A percentile compares a stretch with the other conserved stretches of the same genome.
Conservation (phyloP, 2,797 vertebrate species). For the Cuculus canorus region DNA sequence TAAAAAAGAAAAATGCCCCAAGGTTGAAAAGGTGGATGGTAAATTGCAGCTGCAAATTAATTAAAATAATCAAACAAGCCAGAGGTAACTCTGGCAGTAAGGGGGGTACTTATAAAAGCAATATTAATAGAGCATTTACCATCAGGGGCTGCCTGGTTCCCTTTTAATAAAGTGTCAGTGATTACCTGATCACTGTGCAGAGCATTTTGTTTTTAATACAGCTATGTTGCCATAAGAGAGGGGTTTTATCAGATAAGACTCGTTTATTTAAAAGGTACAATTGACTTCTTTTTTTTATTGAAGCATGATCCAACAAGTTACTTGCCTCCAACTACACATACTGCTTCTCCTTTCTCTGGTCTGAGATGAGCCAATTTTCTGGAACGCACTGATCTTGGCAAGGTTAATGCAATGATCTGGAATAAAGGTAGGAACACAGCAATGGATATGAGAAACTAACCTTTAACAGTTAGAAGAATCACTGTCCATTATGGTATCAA, state of each 20-base stretch:
- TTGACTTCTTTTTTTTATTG: neutral
- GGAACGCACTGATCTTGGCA: neutral
- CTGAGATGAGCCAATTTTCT: conserved; percentile 11
- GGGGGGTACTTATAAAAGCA: conserved; percentile 19
- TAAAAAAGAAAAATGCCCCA: neutral
- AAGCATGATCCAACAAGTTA: neutral
- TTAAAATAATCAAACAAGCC: conserved; percentile 52
- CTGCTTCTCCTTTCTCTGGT: neutral
- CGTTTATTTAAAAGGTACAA: conserved; percentile 36
- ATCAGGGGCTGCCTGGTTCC: conserved; percentile 5
- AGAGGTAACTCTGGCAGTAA: conserved; percentile 34
- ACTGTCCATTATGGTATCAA: accelerated
- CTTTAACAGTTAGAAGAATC: neutral
- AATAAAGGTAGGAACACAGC: conserved; percentile 20
- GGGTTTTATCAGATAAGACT: conserved; percentile 11
- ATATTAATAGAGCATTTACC: conserved; percentile 31
- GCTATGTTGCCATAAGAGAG: neutral
- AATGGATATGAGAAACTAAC: neutral
- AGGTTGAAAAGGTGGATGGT: conserved; percentile 19
- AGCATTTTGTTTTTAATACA: conserved; percentile 4
- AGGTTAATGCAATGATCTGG: neutral
- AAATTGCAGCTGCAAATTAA: conserved; percentile 62
- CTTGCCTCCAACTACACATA: neutral
- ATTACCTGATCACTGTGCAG: conserved; percentile 36
- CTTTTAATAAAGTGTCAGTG: conserved; percentile 26